These are phyloP conservation scores for Homarus gammarus DNA, from an alignment of 2,888 invertebrate species.

Conservation along the genomic window DNA sequence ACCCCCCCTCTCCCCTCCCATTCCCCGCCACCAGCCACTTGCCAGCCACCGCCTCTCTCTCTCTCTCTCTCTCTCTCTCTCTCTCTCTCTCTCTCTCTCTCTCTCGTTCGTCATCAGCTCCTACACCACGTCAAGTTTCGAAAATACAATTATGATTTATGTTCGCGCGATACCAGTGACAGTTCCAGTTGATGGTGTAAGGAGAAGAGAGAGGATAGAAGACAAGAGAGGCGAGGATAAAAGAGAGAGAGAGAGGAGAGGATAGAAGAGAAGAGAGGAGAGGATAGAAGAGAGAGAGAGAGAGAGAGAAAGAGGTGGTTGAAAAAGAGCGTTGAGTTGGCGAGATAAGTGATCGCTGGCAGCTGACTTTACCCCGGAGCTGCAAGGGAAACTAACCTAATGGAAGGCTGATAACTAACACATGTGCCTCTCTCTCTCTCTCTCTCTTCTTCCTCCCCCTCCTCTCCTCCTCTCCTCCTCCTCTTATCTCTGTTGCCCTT, in stretches of 20 bases:
- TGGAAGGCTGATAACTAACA: constrained; percentile 34
- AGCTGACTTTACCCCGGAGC: neutral
- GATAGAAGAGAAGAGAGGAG: no score
- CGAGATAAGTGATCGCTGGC: neutral
- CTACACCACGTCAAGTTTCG: neutral
- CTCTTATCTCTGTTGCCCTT: neutral
- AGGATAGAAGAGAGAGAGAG: no score
- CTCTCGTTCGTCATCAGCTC: no score
- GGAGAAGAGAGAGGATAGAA: no score
- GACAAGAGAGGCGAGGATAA: no score
- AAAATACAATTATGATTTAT: no score
- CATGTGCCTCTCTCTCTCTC: constrained; percentile 7
- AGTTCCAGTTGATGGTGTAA: no score
- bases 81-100: neutral
- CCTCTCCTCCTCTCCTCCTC: neutral
- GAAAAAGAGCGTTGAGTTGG: neutral
- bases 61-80: neutral
- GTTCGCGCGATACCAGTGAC: no score
- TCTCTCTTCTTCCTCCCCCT: neutral
- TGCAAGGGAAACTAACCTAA: constrained; percentile 35
- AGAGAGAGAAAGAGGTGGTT: no score
- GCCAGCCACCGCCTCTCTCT: neutral
- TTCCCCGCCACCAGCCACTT: neutral
- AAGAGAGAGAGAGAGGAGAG: no score
- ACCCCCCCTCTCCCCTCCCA: constrained; percentile 10